These are phyloP conservation scores for Aphelinus certus DNA, from an alignment of 1,140 invertebrate genomes.

Conservation along the genomic window DNA sequence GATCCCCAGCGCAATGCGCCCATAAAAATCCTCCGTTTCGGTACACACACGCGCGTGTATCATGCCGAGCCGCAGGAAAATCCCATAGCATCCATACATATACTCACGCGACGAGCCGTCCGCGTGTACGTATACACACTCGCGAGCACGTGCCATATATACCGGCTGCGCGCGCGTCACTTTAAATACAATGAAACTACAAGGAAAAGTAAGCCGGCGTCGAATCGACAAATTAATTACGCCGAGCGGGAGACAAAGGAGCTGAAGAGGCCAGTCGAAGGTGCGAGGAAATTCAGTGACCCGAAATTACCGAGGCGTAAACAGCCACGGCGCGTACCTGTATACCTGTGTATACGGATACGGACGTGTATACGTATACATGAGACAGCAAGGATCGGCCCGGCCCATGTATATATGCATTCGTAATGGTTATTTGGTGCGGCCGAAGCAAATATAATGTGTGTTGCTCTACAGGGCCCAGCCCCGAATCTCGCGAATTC, in stretches of 20 bases:
- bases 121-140: too few species aligned
- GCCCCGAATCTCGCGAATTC: neutral
- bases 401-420: constrained; percentile 20
- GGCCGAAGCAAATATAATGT: constrained; percentile 18
- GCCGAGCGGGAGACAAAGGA: constrained; percentile 8
- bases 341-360: neutral
- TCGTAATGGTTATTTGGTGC: constrained; percentile 57
- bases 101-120: too few species aligned
- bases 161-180: too few species aligned
- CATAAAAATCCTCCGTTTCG: too few species aligned
- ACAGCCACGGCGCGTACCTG: neutral
- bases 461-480: neutral
- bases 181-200: constrained; percentile 38
- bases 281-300: constrained; percentile 55
- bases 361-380: neutral
- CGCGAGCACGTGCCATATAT: too few species aligned
- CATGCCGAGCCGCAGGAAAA: too few species aligned
- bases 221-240: constrained; percentile 7
- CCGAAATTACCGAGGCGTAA: constrained; percentile 50
- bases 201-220: constrained; percentile 41
- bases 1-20: too few species aligned
- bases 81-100: too few species aligned
- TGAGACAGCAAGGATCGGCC: too few species aligned
- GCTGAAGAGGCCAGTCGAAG: constrained; percentile 24
- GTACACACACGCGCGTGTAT: too few species aligned